Evolutionary conservation across 2,113 vertebrate species (phyloP).

Genomic region (Neotragus moschatus): DNA sequence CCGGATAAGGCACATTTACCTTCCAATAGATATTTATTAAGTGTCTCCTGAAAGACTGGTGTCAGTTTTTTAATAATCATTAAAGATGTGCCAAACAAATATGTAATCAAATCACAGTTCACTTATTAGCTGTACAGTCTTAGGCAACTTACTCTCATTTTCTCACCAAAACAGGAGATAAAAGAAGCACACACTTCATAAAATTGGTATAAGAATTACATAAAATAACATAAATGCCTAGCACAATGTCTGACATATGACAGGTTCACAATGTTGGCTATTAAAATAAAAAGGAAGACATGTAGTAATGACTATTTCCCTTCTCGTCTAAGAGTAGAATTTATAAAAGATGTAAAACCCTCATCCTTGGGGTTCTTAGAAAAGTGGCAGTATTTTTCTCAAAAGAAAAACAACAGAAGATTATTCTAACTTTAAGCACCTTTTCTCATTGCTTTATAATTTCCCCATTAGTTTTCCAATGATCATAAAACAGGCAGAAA

Average conservation of each 20-base stretch:
- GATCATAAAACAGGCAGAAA: not conserved
- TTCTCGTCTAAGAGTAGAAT: not conserved
- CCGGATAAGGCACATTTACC: not conserved
- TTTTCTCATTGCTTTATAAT: constrained; percentile 22
- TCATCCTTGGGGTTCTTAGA: not conserved
- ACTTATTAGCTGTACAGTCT: not conserved
- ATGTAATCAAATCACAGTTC: not conserved
- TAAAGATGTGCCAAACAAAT: not conserved
- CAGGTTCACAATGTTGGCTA: not conserved
- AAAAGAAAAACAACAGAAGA: not conserved
- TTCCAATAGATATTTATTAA: not conserved
- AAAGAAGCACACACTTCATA: not conserved
- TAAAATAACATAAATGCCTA: not conserved
- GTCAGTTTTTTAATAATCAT: not conserved
- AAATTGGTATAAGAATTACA: not conserved
- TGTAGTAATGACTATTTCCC: not conserved
- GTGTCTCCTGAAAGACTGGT: not conserved
- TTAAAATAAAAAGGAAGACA: not conserved
- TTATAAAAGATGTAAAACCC: constrained; percentile 17
- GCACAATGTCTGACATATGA: not conserved
- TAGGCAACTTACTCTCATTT: not conserved
- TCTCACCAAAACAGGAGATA: not conserved
- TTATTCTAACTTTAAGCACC: not conserved
- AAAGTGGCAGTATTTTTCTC: not conserved
- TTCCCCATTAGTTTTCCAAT: not conserved